Evolutionary conservation across 2,113 vertebrate genomes (phyloP).

Genomic region (Passer montanus): DNA sequence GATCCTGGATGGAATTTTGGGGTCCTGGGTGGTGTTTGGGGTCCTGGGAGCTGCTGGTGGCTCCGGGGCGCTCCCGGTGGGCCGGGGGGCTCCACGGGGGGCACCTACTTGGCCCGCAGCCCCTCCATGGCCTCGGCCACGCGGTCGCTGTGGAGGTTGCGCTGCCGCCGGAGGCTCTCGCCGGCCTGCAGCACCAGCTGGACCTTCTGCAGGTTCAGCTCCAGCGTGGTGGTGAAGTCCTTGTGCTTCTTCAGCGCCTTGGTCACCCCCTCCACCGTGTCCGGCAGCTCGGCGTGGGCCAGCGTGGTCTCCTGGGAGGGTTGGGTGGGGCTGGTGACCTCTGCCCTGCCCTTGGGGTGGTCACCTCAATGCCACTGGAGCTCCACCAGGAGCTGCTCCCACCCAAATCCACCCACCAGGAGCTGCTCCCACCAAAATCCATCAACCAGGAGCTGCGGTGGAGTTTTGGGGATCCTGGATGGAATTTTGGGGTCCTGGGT

Average conservation of each 20-base stretch:
- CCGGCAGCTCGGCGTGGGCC: slow-evolving; percentile 81
- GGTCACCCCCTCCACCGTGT: slow-evolving; percentile 82
- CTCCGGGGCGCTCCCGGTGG: neutral
- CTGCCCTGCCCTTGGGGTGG: accelerated
- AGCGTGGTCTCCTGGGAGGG: slow-evolving; percentile 80
- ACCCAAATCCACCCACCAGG: neutral
- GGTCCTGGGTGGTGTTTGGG: neutral
- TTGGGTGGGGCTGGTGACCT: accelerated
- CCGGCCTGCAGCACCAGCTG: slow-evolving; percentile 86
- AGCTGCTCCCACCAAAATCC: neutral
- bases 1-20: neutral
- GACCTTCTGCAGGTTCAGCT: slow-evolving; percentile 87
- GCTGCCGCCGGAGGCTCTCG: slow-evolving; percentile 86
- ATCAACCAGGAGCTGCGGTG: neutral
- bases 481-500: no score
- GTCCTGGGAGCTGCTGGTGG: neutral
- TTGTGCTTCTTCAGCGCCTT: slow-evolving; percentile 86
- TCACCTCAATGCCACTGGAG: accelerated
- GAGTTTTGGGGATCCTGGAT: no score
- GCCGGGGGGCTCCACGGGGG: accelerated
- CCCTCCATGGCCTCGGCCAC: slow-evolving; percentile 80
- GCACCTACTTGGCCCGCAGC: slow-evolving; percentile 81
- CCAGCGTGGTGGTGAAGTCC: slow-evolving; percentile 91
- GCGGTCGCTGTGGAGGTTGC: slow-evolving; percentile 83
- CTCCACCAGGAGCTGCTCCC: neutral